Conservation (phyloP, 2,888 invertebrate species). For the Digitonthophagus gazella region DNA sequence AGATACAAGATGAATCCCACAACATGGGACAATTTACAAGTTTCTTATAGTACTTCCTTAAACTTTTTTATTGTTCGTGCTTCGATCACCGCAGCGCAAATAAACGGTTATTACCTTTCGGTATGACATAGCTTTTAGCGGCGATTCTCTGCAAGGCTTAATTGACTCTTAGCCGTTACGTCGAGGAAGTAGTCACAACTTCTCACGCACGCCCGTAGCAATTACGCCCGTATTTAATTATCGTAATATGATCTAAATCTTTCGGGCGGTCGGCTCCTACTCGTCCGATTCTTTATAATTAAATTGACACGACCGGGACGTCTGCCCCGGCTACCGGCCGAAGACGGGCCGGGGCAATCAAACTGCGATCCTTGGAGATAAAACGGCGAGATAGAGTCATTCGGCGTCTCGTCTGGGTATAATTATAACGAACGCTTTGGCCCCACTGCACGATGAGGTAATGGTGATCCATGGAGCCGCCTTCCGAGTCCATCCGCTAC, state of each 20-base stretch:
- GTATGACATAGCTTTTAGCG: background rate
- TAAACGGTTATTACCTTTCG: background rate
- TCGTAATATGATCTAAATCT: slow-evolving; percentile 26
- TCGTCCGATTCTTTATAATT: slow-evolving; percentile 33
- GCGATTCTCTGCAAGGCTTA: background rate
- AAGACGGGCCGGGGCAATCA: slow-evolving; percentile 21
- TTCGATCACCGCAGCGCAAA: background rate
- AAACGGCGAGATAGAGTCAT: slow-evolving; percentile 38
- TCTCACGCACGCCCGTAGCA: background rate
- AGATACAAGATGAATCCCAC: no score
- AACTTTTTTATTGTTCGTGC: background rate
- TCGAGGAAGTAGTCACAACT: background rate
- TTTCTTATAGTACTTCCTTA: background rate
- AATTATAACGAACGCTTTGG: slow-evolving; percentile 39
- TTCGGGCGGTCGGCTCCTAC: slow-evolving; percentile 22
- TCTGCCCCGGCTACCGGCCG: slow-evolving; percentile 32
- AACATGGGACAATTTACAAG: no score
- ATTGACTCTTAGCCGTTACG: background rate
- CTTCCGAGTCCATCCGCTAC: slow-evolving; percentile 30
- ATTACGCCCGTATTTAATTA: slow-evolving; percentile 22
- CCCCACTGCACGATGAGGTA: slow-evolving; percentile 36
- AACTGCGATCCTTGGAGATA: slow-evolving; percentile 29
- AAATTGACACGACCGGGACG: slow-evolving; percentile 32
- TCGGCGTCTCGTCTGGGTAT: slow-evolving; percentile 37
- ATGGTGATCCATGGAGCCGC: slow-evolving; percentile 36